Conservation (phyloP, 35 echinoderm and acorn worm genomes). For the Apostichopus parvimensis region DNA sequence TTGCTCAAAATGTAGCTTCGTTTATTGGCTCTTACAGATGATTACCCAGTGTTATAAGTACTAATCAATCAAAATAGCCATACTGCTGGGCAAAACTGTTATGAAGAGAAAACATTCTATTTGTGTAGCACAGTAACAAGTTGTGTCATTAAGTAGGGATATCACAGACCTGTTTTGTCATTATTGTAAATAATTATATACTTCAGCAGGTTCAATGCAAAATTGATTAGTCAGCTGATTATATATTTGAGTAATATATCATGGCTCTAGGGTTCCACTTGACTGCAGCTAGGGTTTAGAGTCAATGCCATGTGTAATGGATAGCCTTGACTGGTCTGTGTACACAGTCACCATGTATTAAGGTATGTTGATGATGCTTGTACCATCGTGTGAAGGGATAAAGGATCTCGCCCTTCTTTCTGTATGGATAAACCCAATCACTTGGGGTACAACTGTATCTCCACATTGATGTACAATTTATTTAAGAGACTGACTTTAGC, state of each 20-base stretch:
- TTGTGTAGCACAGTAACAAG: too few relatives aligned
- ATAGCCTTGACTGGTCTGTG: background rate
- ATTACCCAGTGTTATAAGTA: too few relatives aligned
- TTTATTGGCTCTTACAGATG: too few relatives aligned
- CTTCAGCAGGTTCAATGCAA: background rate
- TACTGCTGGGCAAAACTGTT: too few relatives aligned
- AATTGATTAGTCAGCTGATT: background rate
- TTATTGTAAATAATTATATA: background rate
- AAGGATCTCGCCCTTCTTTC: too few relatives aligned
- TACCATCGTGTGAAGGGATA: background rate
- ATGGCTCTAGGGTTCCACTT: background rate
- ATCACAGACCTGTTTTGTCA: too few relatives aligned
- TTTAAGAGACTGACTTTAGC: conserved; percentile 14
- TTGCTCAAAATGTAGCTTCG: too few relatives aligned
- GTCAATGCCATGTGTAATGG: background rate
- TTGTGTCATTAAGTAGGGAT: too few relatives aligned
- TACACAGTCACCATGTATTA: background rate
- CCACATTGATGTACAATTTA: background rate
- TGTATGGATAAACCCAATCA: too few relatives aligned
- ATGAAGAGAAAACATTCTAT: too few relatives aligned
- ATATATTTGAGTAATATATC: background rate
- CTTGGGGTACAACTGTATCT: background rate
- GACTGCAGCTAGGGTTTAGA: background rate
- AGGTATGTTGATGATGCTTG: background rate
- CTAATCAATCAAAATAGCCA: too few relatives aligned